Base-by-base conservation (phyloP, 1,140 invertebrate genomes). In the Pteromalus puparum region DNA sequence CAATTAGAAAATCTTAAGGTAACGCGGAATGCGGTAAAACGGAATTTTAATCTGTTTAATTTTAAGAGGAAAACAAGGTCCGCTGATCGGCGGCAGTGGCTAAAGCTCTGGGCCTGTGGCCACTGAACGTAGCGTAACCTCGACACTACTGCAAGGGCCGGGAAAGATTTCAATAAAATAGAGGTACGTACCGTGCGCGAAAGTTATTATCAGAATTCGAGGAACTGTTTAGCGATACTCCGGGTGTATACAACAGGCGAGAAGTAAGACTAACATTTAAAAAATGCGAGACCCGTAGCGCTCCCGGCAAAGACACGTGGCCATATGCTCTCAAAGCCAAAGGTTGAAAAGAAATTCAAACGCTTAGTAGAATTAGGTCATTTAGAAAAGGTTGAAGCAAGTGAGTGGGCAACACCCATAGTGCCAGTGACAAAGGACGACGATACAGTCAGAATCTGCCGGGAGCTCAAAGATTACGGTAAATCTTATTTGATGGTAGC, bases 41-140 rank as follows among this genome's bases (percentile, higher is more conserved):
- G 0, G 12, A 72, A 10, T 0, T 30, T 72, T 1, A 72, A 21
- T 15, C 0, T 1, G n/a, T 6, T 26, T 72, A 30, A 72, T 72
- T 12, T 72, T 72, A 30, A 72, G 30, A 15, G 68, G 68, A 2
- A 30, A 72, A 6, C 30, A 72, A 72, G 6, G 30, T 0, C 68
- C 26, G n/a, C 68, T 72, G 13, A 72, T 72, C 26, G 68, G 68
- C 24, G 68, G 26, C 68, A 72, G 15, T 72, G 68, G 68, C 15
- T 72, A 28, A 28, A 13, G 24, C 28, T 1, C n/a, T 72, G 9
- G 26, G 68, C 2, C 68, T 72, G 12, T 72, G 68, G 68, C 68
- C 68, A 72, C 28, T 72, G 1, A 67, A 67, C 18, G 1, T 67
- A n/a, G n/a, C 61, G 13, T 13, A 67, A n/a, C 7, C 7, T 18